These are phyloP conservation scores for Callosobruchus maculatus DNA, from an alignment of 2,888 invertebrate genomes.

Conservation along the genomic window DNA sequence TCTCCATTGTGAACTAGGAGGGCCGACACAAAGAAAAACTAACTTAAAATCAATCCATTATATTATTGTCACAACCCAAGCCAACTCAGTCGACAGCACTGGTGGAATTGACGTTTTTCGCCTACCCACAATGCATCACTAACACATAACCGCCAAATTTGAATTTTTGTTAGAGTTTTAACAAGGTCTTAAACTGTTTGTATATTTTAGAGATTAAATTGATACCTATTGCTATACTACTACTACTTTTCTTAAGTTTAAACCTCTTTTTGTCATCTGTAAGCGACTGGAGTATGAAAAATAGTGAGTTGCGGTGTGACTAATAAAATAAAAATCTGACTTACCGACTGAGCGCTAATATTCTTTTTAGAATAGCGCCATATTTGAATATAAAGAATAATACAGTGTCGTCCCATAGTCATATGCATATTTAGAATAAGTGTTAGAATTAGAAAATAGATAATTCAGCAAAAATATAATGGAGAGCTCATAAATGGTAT, in stretches of 20 bases:
- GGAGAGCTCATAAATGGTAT: background rate
- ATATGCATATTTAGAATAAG: background rate
- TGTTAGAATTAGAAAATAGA: background rate
- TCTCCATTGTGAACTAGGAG: slow-evolving; percentile 34
- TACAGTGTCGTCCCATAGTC: background rate
- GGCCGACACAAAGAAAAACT: slow-evolving; percentile 5
- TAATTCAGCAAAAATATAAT: background rate
- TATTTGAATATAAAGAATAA: background rate
- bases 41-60: slow-evolving; percentile 23
- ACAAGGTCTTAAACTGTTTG: background rate
- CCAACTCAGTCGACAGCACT: slow-evolving; percentile 45
- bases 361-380: background rate
- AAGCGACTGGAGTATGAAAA: background rate
- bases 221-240: background rate
- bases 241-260: background rate
- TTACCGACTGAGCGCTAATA: background rate
- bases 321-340: background rate
- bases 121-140: background rate
- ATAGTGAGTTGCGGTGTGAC: background rate
- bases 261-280: background rate
- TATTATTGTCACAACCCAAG: slow-evolving; percentile 35
- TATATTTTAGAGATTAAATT: background rate
- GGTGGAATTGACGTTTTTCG: slow-evolving; percentile 29
- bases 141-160: background rate
- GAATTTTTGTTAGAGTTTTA: background rate